Evolutionary conservation across 2,888 invertebrate genomes (phyloP).

Genomic region (Schizaphis graminum): DNA sequence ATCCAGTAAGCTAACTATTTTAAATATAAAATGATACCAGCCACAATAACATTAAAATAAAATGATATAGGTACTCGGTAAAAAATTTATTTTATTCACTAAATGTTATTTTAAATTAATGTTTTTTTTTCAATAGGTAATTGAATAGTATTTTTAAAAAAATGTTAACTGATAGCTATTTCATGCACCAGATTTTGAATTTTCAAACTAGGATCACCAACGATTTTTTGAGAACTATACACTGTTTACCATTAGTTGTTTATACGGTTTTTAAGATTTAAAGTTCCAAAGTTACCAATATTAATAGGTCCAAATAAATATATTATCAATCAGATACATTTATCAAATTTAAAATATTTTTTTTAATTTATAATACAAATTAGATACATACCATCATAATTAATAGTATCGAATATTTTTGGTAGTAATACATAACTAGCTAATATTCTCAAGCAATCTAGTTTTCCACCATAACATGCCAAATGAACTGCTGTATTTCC

Average conservation of each 20-base stretch:
- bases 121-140: neutral
- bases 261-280: neutral
- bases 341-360: neutral
- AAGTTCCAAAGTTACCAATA: neutral
- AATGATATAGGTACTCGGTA: neutral
- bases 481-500: conserved; percentile 92
- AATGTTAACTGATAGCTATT: neutral
- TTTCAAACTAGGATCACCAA: neutral
- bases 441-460: conserved; percentile 81
- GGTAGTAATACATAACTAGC: conserved; percentile 70
- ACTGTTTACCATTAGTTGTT: neutral
- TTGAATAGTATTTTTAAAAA: neutral
- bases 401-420: conserved; percentile 57
- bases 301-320: neutral
- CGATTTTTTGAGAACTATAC: neutral
- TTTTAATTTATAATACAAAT: neutral
- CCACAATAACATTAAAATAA: neutral
- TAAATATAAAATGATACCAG: neutral
- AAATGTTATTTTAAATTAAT: neutral
- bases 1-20: conserved; percentile 7
- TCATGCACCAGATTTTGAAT: neutral
- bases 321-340: neutral
- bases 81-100: neutral
- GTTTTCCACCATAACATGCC: conserved; percentile 81
- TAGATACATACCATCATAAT: conserved; percentile 55